Evolutionary conservation across 2,888 invertebrate genomes (phyloP), one percentile per base, ranked within the genome.

Genomic region (Nomada hirtipes): DNA sequence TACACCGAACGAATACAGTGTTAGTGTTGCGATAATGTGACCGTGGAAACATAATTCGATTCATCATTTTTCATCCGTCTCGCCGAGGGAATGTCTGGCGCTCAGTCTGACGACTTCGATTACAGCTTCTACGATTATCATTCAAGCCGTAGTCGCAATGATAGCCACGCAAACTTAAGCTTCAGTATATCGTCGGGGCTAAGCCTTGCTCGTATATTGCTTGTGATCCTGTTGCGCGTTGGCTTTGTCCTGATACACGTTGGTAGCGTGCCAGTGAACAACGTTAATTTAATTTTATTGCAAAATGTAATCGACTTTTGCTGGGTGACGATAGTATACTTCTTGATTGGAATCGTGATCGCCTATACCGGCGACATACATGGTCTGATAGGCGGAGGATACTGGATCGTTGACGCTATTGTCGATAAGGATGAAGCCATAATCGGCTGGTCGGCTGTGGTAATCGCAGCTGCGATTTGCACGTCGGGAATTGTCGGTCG

Each of bases 291-390:
- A 53, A 92, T 94, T 23, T 79, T 94, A 1, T 86, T 94, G 3
- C 92, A 93, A 18, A 94, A 94, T 79, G 83, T 93, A 20, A 61
- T 93, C 0, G 94, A 94, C 70, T 86, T 94, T 10, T 90, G 89
- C 10, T 88, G 90, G 69, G 86, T 89, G 4, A 92, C 92, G 2
- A n/a, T 92, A 10, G 86, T 90, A 2, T 94, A 91, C 75, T 67
- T 89, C 3, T 65, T 92, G 15, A 52, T 91, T 2, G 94, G 94
- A 47, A 91, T 86, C 52, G 82, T 90, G n/a, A 61, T 94, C 50
- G 90, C 93, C 13, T 93, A 91, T 79, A 92, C 92, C 55, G 89
- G 88, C n/a, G 90, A 91, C 53, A 26, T 82, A 0, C 75, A 61
- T 9, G 89, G 90, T 36, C 52, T 92, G 3, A 80, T 92, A 47